Evolutionary conservation across 2,888 invertebrate species (phyloP).

Genomic region (Serripes groenlandicus): DNA sequence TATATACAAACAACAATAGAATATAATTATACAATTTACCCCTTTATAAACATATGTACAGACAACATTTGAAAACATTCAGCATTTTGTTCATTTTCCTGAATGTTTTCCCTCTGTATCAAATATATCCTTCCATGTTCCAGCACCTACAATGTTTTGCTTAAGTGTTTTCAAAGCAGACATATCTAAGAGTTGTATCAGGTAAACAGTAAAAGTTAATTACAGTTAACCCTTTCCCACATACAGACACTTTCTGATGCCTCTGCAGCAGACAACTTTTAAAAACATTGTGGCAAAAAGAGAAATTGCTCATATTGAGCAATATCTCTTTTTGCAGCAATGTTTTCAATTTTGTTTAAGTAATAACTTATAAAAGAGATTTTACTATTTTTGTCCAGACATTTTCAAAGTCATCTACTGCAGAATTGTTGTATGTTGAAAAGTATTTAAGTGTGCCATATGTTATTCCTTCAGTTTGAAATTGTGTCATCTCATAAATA

Average conservation of each 20-base stretch:
- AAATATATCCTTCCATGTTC: neutral
- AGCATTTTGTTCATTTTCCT: neutral
- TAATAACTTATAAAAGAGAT: too few relatives aligned
- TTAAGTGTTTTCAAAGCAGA: neutral
- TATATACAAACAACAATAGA: too few relatives aligned
- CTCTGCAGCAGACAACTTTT: neutral
- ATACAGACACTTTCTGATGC: neutral
- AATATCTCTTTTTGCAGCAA: neutral
- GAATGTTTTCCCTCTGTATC: neutral
- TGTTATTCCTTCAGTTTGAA: too few relatives aligned
- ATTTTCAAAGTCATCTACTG: too few relatives aligned
- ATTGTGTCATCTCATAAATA: too few relatives aligned
- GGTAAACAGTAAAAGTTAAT: too few relatives aligned
- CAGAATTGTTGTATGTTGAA: too few relatives aligned
- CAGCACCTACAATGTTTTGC: neutral
- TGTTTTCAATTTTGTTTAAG: neutral
- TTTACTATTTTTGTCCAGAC: too few relatives aligned
- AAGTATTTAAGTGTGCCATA: too few relatives aligned
- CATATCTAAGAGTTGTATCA: neutral
- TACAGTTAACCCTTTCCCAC: neutral
- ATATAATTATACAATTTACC: too few relatives aligned
- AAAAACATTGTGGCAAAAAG: neutral
- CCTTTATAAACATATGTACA: too few relatives aligned
- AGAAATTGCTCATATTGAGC: neutral
- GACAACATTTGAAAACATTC: neutral